Evolutionary conservation across 2,888 invertebrate genomes (phyloP), one percentile per base, ranked within the genome.

Genomic region (Trachelus iudaicus): DNA sequence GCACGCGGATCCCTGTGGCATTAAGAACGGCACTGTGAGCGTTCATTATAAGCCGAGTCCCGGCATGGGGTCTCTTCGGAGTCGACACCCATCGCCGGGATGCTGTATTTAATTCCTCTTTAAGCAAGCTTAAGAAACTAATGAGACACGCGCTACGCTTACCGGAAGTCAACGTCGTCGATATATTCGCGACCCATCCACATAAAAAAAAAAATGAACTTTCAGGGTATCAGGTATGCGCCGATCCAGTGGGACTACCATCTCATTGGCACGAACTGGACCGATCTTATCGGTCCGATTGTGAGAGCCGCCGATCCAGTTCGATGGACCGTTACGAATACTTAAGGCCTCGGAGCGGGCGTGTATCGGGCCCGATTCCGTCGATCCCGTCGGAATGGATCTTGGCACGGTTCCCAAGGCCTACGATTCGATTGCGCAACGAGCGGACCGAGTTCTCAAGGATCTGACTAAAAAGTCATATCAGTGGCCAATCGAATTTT

Each of bases 41-140:
- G 85, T 88, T 88, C 85, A 88, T 89, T 89, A 88, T 86, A 85
- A 86, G 82, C 84, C 78, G 86, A 85, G 75, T 83, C 87, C 80
- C 88, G 75, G 86, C 88, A 88, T 88, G 88, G 84, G 88, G 88
- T 86, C 89, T 76, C 83, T 75, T 78, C 80, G 79, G 82, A 86
- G 83, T 86, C 88, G 87, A 87, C 89, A 89, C 89, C 86, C 88
- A 88, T 88, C 78, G 85, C 83, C 81, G 83, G 81, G 81, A 87
- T 81, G 85, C 82, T 87, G 87, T 79, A 88, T 89, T 88, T 87
- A 88, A 89, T 89, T 88, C 83, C 85, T 84, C 84, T 84, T 86
- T 86, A 86, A 88, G 82, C 81, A 83, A 81, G 75, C 83, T 87
- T 87, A 86, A 85, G 88, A 84, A 84, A 87, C 86, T 89, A 89